These are phyloP conservation scores for Mesoligia furuncula DNA, from an alignment of 2,888 invertebrate species.

Conservation along the genomic window DNA sequence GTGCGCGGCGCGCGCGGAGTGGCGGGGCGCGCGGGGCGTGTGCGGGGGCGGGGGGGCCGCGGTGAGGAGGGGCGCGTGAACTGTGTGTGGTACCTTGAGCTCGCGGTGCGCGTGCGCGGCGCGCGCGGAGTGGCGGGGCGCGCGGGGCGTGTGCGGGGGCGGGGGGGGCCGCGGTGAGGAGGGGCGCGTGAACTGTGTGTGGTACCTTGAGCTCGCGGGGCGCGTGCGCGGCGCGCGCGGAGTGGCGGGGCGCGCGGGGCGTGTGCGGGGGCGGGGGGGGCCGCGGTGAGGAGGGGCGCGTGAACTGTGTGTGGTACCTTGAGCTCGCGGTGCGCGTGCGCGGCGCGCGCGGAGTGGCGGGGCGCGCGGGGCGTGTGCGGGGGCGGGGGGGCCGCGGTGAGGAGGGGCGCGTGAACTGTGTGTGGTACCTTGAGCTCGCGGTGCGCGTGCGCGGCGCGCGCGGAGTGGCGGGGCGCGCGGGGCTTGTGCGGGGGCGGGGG, in stretches of 20 bases:
- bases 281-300: conserved; percentile 5
- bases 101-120: conserved; percentile 79
- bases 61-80: conserved; percentile 10
- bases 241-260: conserved; percentile 41
- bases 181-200: not conserved
- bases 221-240: conserved; percentile 62
- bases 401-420: conserved; percentile 1
- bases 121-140: conserved; percentile 19
- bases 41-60: conserved; percentile 56
- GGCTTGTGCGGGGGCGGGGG: conserved; percentile 56
- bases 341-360: conserved; percentile 13
- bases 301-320: conserved; percentile 21
- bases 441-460: conserved; percentile 79
- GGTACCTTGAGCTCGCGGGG: conserved; percentile 75
- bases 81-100: conserved; percentile 36
- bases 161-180: conserved; percentile 51
- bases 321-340: conserved; percentile 78
- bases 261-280: conserved; percentile 57
- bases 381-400: conserved; percentile 51
- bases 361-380: conserved; percentile 53
- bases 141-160: conserved; percentile 53
- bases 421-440: conserved; percentile 36
- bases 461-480: conserved; percentile 29
- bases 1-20: conserved; percentile 4
- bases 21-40: conserved; percentile 45